A percentile compares a stretch with the other conserved stretches of the same genome.
Evolutionary conservation across 2,888 invertebrate species (phyloP).

Genomic region (Agrochola litura): DNA sequence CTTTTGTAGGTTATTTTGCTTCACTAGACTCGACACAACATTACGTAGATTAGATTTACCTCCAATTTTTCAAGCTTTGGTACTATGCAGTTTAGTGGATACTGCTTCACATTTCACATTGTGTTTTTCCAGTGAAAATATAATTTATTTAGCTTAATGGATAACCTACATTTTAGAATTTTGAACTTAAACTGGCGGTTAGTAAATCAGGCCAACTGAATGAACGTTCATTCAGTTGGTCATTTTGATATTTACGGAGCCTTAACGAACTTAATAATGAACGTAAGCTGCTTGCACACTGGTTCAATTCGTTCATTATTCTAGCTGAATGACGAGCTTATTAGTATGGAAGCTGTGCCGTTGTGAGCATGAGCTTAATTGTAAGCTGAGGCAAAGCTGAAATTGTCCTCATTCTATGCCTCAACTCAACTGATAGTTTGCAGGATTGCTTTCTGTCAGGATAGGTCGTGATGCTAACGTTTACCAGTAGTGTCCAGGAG

Average conservation of each 20-base stretch:
- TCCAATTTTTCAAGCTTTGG: neutral
- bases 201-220: conserved; percentile 5
- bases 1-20: neutral
- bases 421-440: neutral
- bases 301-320: conserved; percentile 11
- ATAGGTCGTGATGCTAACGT: too few relatives aligned
- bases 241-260: conserved; percentile 11
- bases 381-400: too few relatives aligned
- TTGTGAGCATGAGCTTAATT: neutral
- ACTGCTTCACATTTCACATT: neutral
- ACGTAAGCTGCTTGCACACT: neutral
- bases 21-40: neutral
- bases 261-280: neutral
- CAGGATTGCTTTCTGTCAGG: too few relatives aligned
- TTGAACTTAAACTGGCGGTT: neutral
- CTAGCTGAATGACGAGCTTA: too few relatives aligned
- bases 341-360: neutral
- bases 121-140: neutral
- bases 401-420: neutral
- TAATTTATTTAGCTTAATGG: neutral
- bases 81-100: neutral
- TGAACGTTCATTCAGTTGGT: too few relatives aligned
- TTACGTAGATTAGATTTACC: conserved; percentile 3
- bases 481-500: neutral
- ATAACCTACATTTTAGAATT: neutral